Conservation (phyloP, 2,113 vertebrate genomes). For the Candoia aspera region DNA sequence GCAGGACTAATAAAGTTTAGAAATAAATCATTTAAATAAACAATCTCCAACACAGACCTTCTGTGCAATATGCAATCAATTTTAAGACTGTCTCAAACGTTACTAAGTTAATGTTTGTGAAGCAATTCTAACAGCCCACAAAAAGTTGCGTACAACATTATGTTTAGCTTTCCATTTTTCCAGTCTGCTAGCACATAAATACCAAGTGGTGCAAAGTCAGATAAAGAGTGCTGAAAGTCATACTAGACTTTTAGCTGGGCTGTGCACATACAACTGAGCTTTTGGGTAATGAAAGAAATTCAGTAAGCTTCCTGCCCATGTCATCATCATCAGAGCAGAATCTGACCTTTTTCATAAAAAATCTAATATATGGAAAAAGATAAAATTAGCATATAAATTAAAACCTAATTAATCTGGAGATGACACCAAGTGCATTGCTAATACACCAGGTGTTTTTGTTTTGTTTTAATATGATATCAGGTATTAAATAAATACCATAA, state of each 20-base stretch:
- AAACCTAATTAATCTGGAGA: slow-evolving; percentile 62
- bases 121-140: neutral
- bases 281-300: neutral
- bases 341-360: slow-evolving; percentile 54
- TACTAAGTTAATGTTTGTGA: neutral
- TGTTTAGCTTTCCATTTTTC: neutral
- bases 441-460: slow-evolving; percentile 23
- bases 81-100: neutral
- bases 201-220: neutral
- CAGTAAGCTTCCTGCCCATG: neutral
- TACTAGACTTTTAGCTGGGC: neutral
- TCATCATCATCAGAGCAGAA: neutral
- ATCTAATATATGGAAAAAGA: slow-evolving; percentile 55
- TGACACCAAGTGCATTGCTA: slow-evolving; percentile 57
- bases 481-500: slow-evolving; percentile 64
- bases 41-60: neutral
- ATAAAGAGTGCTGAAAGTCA: neutral
- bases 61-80: neutral
- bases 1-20: neutral
- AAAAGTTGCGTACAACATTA: neutral
- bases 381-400: slow-evolving; percentile 71
- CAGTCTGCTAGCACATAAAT: neutral
- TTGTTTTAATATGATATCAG: slow-evolving; percentile 42
- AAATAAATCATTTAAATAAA: neutral
- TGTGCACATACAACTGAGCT: neutral